Evolutionary conservation across 1,140 invertebrate genomes (phyloP).

Genomic region (Patella vulgata): DNA sequence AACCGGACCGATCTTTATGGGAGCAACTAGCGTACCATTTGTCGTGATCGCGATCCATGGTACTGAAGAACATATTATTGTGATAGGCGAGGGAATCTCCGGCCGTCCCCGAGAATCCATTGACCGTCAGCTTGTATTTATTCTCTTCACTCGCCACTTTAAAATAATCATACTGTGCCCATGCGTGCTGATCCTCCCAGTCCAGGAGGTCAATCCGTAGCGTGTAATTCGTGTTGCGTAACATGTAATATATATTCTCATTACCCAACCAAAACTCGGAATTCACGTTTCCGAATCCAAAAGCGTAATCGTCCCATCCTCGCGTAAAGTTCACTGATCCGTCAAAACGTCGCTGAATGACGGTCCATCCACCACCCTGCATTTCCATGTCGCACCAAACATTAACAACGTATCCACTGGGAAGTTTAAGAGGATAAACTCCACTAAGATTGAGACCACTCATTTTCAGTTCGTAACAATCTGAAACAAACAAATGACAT

Average conservation of each 20-base stretch:
- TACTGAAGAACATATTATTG: conserved; percentile 72
- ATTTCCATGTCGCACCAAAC: conserved; percentile 80
- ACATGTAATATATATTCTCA: conserved; percentile 66
- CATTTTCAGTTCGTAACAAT: conserved; percentile 52
- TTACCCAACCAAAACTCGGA: conserved; percentile 72
- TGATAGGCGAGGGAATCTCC: conserved; percentile 72
- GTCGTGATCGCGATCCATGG: conserved; percentile 72
- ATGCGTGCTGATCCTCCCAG: conserved; percentile 86
- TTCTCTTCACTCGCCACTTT: conserved; percentile 70
- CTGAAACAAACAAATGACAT: conserved; percentile 35
- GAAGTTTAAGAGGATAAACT: conserved; percentile 79
- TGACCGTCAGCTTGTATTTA: conserved; percentile 89
- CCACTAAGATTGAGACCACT: conserved; percentile 63
- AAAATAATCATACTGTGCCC: conserved; percentile 41
- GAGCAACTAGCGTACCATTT: conserved; percentile 75
- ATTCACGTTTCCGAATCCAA: conserved; percentile 91
- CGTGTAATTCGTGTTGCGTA: conserved; percentile 77
- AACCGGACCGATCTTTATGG: conserved; percentile 68
- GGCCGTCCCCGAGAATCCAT: conserved; percentile 90
- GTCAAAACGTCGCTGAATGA: conserved; percentile 83
- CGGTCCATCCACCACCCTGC: conserved; percentile 85
- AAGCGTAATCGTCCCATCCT: conserved; percentile 93
- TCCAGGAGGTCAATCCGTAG: conserved; percentile 91
- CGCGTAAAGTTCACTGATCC: conserved; percentile 85
- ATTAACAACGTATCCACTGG: conserved; percentile 72